Evolutionary conservation across 2,797 vertebrate genomes (phyloP).

Genomic region (Micromesistius poutassou): DNA sequence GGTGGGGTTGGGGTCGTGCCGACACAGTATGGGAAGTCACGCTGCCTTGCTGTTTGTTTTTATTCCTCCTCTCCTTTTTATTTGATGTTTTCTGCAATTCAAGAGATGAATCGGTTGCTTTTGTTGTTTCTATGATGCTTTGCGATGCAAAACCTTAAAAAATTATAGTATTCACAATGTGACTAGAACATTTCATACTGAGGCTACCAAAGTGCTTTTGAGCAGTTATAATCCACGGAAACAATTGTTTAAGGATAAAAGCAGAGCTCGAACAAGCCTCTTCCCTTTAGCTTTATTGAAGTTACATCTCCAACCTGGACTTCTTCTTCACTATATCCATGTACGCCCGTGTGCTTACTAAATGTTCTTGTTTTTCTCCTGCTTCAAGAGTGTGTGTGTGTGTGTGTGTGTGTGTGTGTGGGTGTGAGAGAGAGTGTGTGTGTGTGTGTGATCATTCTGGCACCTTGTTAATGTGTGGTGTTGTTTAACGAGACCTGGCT

Average conservation of each 20-base stretch:
- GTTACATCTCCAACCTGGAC: background rate
- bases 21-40: background rate
- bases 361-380: background rate
- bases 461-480: background rate
- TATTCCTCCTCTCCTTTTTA: background rate
- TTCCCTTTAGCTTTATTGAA: background rate
- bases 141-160: no score
- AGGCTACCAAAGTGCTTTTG: background rate
- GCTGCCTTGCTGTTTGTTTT: background rate
- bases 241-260: background rate
- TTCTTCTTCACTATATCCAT: background rate
- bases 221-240: background rate
- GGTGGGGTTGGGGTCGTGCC: background rate
- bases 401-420: no score
- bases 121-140: background rate
- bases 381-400: no score
- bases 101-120: background rate
- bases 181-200: no score
- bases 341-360: background rate
- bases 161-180: no score
- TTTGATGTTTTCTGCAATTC: no score
- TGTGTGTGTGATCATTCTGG: background rate
- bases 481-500: background rate
- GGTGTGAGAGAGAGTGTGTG: no score
- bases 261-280: background rate